Evolutionary conservation across 2,797 vertebrate genomes (phyloP), one percentile per base, ranked within the genome.

Genomic region (Aphelocoma californica): DNA sequence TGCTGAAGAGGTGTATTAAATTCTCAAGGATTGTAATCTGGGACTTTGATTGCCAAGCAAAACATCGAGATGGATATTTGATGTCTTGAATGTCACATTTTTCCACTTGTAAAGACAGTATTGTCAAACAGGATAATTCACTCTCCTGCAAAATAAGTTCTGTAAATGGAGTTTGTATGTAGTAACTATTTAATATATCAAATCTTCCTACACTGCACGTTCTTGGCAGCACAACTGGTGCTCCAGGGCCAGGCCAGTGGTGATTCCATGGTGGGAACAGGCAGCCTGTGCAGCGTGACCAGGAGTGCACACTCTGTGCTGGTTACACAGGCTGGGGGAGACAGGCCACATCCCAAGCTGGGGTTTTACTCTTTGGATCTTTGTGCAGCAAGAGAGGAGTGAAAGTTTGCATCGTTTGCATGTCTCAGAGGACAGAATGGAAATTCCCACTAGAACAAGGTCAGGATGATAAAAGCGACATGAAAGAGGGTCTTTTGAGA

Each of bases 401-500:
- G 74, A 77, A 34, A 54, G 58, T 92, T 79, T 65, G 67, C 85
- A 29, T 61, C 3, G 9, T 85, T 82, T 62, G 29, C 85, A 10
- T 81, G 74, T 62, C 67, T 84, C 64, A 64, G 44, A 86, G 75
- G 81, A 61, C 69, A 38, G 65, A 80, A 75, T 74, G 86, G 85
- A 61, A 78, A 93, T 86, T 89, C 65, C 67, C 90, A 38, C 62
- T 47, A 20, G 81, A 72, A 53, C 32, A 66, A 87, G 72, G 67
- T 91, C 86, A 93, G 48, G 62, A 81, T 51, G 78, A 82, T 80
- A 92, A 84, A 94, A 79, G 73, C 0, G 5, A 93, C 88, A 72
- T 90, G 73, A 96, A 86, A 96, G 72, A 81, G 36, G 50, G 56
- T 78, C 89, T 89, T 95, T 96, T 88, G 71, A 95, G 93, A 93